Percentiles rank a stretch among this genome's conserved stretches.
phyloP scores from a whole-genome alignment of 2,797 vertebrate genomes.

The Chrysocyon brachyurus region DNA sequence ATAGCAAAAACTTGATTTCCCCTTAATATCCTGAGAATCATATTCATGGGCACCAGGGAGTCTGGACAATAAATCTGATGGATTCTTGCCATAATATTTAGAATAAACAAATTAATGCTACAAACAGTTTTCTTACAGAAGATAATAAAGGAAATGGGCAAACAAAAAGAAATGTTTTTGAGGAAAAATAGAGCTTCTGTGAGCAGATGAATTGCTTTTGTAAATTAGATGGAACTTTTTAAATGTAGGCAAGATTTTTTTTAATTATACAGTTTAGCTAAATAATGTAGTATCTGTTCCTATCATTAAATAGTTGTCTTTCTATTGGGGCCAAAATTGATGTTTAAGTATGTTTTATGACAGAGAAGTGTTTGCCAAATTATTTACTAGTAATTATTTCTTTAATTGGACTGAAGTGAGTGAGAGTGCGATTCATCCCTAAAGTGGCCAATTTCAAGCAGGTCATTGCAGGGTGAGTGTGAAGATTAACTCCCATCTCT shows the following conservation, averaged over 20 bases:
- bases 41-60: conserved; percentile 69
- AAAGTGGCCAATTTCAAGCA: not conserved
- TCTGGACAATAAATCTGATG: conserved; percentile 69
- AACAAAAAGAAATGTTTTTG: conserved; percentile 59
- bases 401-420: not conserved
- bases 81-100: conserved; percentile 68
- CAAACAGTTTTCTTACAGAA: conserved; percentile 69
- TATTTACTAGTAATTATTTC: conserved; percentile 51
- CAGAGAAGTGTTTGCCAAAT: not conserved
- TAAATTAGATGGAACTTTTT: conserved; percentile 41
- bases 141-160: conserved; percentile 75
- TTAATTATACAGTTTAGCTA: conserved; percentile 42
- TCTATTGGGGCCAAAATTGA: not conserved
- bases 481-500: not conserved
- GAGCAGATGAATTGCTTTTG: conserved; percentile 30
- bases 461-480: not conserved
- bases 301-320: conserved; percentile 42
- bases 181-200: not conserved
- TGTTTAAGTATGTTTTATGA: conserved; percentile 17
- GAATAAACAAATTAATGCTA: conserved; percentile 73
- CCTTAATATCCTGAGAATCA: conserved; percentile 50
- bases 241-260: conserved; percentile 32
- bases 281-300: conserved; percentile 2
- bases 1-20: conserved; percentile 76
- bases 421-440: not conserved